Base-by-base conservation (phyloP, 2,113 vertebrate genomes). In the Hippopotamus amphibius region DNA sequence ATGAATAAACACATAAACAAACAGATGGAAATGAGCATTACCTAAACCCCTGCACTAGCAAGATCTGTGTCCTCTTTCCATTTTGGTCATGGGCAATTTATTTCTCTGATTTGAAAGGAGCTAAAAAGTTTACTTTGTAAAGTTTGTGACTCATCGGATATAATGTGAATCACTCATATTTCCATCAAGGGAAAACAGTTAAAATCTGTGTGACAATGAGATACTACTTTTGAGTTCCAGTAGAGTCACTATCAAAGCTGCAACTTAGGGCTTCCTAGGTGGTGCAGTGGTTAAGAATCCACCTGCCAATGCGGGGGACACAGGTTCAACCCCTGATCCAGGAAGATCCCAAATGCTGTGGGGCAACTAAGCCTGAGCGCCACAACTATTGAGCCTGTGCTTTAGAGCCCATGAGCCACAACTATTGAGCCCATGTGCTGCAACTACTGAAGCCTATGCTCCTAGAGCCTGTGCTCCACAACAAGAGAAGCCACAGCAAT, bases 221-320 rank as follows among this genome's bases (percentile, higher is more conserved):
- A 92, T 69, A 76, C 33, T 85, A 90, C 93, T 90, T 97, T 80
- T 87, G 41, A 87, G 61, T 96, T 97, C 71, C 81, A 92, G 87
- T 95, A 90, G 55, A 96, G 53, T 90, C 63, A 92, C 69, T 80
- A 95, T 77, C 21, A 96, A 96, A 92, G 28, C 17, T 94, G 48
- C 3, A 84, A 53, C 46, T 95, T 21, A 88, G 37, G 37, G 37
- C 37, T 37, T 37, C 37, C 37, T 37, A 37, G 37, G 37, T 37
- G 37, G 37, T 37, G 37, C 37, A 37, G 37, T 37, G 37, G 37
- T 37, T 37, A 37, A 37, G 37, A 37, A 37, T 37, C 37, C 37
- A 37, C 37, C 37, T 37, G 37, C 37, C 37, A 37, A 37, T 37
- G 37, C 37, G 37, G 37, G 37, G 37, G 37, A 37, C 37, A 37